Evolutionary conservation across 2,888 invertebrate genomes (phyloP), one percentile per base, ranked within the genome.

Genomic region (Hoplodrina ambigua): DNA sequence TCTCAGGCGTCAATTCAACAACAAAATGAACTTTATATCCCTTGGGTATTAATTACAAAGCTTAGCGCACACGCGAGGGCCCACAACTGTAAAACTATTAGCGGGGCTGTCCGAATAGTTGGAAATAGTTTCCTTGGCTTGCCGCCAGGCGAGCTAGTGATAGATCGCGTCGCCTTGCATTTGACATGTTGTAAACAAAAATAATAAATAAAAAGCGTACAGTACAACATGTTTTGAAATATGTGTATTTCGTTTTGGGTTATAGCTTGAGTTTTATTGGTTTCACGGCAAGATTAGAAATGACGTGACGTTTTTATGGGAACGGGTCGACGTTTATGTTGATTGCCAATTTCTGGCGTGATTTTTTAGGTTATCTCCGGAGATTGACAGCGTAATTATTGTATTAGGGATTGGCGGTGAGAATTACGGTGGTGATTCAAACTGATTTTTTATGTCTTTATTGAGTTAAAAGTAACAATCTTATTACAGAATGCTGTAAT

Each of bases 131-230:
- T 88, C 90, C 83, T 92, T 95, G 94, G 94, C 93, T 57, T 75
- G 61, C 86, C 89, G 94, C 94, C 94, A 95, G 91, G 83, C 79
- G 91, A 89, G 69, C 78, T 68, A 67, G 81, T 92, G 92, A 94
- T 92, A 91, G 93, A 94, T 93, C 90, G 91, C 86, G 85, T 83
- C 85, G 88, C 89, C 89, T 88, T 92, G 93, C 90, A 82, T 92
- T 90, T 93, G 94, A 94, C 94, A 90, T 85, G 87, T 88, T 90
- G 91, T 92, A 94, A 94, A 94, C 93, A 94, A 93, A 93, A 94
- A 93, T 91, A 94, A 92, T 92, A 93, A 93, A 92, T 89, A 93
- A 89, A 86, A 88, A 86, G 49, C 86, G 79, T 84, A 85, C 86
- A 79, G 73, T 86, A 87, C 85, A 89, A 75, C 82, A 89, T 90